Evolutionary conservation across 2,888 invertebrate species (phyloP).

Genomic region (Eurois occulta): DNA sequence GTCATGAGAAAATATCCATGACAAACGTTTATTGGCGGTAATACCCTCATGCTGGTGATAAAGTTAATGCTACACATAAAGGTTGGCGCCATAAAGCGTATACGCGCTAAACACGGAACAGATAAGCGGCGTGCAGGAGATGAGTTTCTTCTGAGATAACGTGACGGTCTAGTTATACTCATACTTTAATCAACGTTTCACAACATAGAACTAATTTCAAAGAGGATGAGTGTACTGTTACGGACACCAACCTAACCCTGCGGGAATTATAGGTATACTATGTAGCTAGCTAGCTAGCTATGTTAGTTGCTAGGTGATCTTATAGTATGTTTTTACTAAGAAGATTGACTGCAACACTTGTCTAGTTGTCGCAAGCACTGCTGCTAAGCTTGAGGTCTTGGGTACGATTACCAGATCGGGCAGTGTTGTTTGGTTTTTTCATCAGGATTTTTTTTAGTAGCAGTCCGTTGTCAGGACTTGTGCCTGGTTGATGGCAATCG

Average conservation of each 20-base stretch:
- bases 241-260: accelerated
- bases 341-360: not conserved
- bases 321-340: not conserved
- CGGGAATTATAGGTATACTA: not conserved
- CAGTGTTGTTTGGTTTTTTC: not conserved
- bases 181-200: conserved; percentile 12
- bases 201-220: conserved; percentile 4
- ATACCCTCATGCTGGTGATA: conserved; percentile 33
- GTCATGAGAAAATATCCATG: conserved; percentile 22
- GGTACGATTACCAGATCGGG: not conserved
- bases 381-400: not conserved
- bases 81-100: conserved; percentile 38
- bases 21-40: conserved; percentile 33
- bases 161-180: not conserved
- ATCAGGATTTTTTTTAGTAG: not conserved
- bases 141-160: conserved; percentile 24
- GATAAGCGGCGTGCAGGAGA: conserved; percentile 38
- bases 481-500: not conserved
- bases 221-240: not conserved
- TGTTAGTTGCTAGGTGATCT: not conserved
- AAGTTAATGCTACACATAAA: conserved; percentile 51
- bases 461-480: not conserved
- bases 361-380: not conserved
- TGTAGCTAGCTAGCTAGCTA: too few relatives aligned
- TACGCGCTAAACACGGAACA: conserved; percentile 13